Evolutionary conservation across 2,797 vertebrate genomes (phyloP).

Genomic region (Varecia variegata): DNA sequence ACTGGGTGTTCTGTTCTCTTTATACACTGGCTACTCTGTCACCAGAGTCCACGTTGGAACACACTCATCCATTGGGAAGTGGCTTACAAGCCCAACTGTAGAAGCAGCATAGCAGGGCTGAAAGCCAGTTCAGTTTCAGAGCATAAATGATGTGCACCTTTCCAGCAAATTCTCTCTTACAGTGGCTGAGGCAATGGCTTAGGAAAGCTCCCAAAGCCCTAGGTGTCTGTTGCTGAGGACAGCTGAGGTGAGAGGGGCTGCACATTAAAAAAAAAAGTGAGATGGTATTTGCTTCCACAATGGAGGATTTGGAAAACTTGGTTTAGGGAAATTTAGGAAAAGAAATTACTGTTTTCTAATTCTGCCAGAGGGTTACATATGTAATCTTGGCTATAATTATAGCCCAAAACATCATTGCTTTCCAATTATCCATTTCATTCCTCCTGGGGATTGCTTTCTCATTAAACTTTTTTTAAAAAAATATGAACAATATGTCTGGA

Average conservation of each 20-base stretch:
- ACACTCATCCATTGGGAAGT: background rate
- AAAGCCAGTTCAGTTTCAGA: background rate
- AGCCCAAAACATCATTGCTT: conserved; percentile 45
- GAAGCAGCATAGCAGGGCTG: background rate
- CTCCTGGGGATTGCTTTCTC: conserved; percentile 57
- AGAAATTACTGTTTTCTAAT: conserved; percentile 34
- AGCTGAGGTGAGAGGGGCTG: background rate
- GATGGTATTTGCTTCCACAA: background rate
- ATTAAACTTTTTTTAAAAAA: conserved; percentile 36
- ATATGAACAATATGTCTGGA: conserved; percentile 45
- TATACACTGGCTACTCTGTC: background rate
- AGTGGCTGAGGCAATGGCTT: background rate
- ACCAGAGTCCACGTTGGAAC: background rate
- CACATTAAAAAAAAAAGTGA: background rate
- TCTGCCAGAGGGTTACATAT: conserved; percentile 46
- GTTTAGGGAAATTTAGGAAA: conserved; percentile 21
- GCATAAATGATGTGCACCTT: background rate
- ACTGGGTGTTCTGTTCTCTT: background rate
- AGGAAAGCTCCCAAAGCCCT: background rate
- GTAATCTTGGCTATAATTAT: conserved; percentile 47
- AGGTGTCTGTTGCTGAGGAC: background rate
- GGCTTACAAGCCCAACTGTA: background rate
- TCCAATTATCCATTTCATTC: conserved; percentile 65
- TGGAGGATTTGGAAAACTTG: conserved; percentile 6
- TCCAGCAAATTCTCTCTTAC: rapidly evolving